Base-by-base conservation (phyloP, 1,140 invertebrate species). In the Psix sp. region DNA sequence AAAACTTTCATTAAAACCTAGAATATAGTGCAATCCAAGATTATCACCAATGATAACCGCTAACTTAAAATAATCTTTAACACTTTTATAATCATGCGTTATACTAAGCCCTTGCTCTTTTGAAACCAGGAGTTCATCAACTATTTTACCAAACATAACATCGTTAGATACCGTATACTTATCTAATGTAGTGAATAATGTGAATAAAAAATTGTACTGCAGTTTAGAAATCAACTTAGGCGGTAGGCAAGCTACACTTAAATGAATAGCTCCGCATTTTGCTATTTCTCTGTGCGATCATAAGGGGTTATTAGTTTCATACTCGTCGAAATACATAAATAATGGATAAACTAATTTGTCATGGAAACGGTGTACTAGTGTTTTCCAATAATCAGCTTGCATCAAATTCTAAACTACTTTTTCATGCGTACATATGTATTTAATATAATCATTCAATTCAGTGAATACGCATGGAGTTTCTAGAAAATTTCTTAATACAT, bases 11-110 rank as follows among this genome's bases (percentile, higher is more conserved):
- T 33, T 33, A 33, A 33, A 33, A 10, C 29, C 29, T 33, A 33
- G n/a, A 33, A 33, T n/a, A 10, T 33, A 33, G 10, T 33, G 29
- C 29, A 33, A 33, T 3, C 10, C 29, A 33, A 33, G 29, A n/a
- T 33, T 33, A 33, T 33, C 29, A n/a, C 29, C 29, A n/a, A 33
- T n/a, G n/a, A 33, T 33, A 33, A 33, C n/a, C 10, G n/a, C 29
- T 11, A 33, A 33, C 10, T 33, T 33, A 11, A 33, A 33, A 33
- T 33, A 33, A 33, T 6, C 29, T 10, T 33, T 4, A 10, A n/a
- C 10, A 11, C 3, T n/a, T 33, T 7, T 11, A 33, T 10, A 3
- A 3, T 33, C 29, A 11, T 33, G 29, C 3, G 10, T 33, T 7
- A 33, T 11, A 10, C 29, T 33, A 11, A 33, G 4, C 5, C 10